Conservation (phyloP, 1,140 invertebrate species). For the Trialeurodes vaporariorum region DNA sequence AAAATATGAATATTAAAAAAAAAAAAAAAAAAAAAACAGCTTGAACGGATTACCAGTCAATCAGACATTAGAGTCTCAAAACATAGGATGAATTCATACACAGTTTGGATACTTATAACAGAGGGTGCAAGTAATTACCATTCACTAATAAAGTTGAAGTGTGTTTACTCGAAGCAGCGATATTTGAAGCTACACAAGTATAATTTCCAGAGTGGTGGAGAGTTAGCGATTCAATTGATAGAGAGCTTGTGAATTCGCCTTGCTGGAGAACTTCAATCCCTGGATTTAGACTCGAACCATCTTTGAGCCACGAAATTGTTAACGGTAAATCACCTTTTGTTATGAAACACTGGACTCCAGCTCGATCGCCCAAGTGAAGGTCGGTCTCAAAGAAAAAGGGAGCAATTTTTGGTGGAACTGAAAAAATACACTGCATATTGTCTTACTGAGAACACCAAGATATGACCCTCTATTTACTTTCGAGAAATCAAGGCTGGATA, state of each 20-base stretch:
- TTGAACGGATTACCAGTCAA: too few relatives aligned
- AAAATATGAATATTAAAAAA: too few relatives aligned
- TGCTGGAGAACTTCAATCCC: constrained; percentile 46
- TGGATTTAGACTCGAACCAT: constrained; percentile 38
- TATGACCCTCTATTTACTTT: too few relatives aligned
- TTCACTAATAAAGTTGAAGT: constrained; percentile 50
- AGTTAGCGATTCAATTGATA: constrained; percentile 50
- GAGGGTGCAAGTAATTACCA: constrained; percentile 42
- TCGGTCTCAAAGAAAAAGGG: constrained; percentile 48
- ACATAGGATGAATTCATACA: too few relatives aligned
- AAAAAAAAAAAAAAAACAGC: too few relatives aligned
- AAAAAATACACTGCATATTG: constrained; percentile 24
- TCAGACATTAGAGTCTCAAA: too few relatives aligned
- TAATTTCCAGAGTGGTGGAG: constrained; percentile 52
- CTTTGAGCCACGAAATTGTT: constrained; percentile 58
- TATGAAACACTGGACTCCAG: constrained; percentile 51
- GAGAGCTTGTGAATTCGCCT: constrained; percentile 48
- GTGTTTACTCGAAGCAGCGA: constrained; percentile 50
- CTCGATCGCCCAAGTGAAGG: constrained; percentile 48
- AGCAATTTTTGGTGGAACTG: constrained; percentile 52
- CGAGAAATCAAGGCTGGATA: too few relatives aligned
- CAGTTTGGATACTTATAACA: too few relatives aligned
- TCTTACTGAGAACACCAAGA: too few relatives aligned
- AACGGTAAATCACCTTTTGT: constrained; percentile 53
- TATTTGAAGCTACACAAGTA: constrained; percentile 36